phyloP scores from a whole-genome alignment of 2,888 invertebrate species.

The Diloba caeruleocephala region DNA sequence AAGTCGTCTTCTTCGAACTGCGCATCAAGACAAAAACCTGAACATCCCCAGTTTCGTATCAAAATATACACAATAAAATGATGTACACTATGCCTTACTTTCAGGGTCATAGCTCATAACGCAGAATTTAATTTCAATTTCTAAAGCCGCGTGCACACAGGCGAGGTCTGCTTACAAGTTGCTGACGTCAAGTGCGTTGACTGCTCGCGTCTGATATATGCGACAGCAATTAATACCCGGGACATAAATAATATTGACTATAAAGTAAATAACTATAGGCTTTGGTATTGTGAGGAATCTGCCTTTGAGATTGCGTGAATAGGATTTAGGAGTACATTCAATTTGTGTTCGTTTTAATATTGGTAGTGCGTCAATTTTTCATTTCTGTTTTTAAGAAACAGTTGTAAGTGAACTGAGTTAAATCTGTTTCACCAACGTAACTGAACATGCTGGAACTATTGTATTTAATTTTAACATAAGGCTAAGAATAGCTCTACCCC shows the following conservation, averaged over 20 bases:
- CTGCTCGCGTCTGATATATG: constrained; percentile 66
- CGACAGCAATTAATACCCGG: constrained; percentile 66
- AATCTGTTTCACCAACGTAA: too few relatives aligned
- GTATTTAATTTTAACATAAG: too few relatives aligned
- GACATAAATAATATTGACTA: constrained; percentile 67
- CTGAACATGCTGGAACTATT: too few relatives aligned
- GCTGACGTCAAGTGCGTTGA: constrained; percentile 64
- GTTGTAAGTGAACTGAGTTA: too few relatives aligned
- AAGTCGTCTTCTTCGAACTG: background rate
- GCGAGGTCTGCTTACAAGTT: constrained; percentile 53
- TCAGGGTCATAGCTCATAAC: constrained; percentile 61
- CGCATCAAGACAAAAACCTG: too few relatives aligned
- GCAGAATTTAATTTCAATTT: constrained; percentile 70
- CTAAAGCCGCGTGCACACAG: constrained; percentile 62
- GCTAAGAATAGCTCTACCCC: too few relatives aligned
- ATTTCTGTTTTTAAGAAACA: background rate
- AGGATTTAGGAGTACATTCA: constrained; percentile 42
- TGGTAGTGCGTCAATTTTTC: background rate
- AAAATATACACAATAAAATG: background rate
- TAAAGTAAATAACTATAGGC: constrained; percentile 55
- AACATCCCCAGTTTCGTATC: too few relatives aligned
- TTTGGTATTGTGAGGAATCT: constrained; percentile 36
- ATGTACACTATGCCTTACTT: constrained; percentile 57
- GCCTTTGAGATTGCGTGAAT: constrained; percentile 40
- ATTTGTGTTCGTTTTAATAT: constrained; percentile 18